A percentile compares a stretch with the other conserved stretches of the same genome.
Conservation (phyloP, 2,797 vertebrate species). For the Premnoplex brunnescens region DNA sequence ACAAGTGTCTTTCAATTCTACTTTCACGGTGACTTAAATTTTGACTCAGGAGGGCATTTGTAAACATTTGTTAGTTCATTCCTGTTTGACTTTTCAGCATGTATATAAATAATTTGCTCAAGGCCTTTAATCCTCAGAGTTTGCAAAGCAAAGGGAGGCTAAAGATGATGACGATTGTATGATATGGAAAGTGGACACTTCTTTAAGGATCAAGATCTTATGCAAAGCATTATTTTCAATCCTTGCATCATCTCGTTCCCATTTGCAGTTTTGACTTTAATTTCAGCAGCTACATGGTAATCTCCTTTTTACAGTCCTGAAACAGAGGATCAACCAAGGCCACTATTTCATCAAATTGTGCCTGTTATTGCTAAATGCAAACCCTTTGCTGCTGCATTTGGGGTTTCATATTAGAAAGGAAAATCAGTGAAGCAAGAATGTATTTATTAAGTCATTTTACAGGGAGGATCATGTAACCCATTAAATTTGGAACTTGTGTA, state of each 20-base stretch:
- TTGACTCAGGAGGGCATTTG: background rate
- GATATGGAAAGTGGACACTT: background rate
- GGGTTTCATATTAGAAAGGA: background rate
- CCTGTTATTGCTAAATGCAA: background rate
- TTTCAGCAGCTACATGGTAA: background rate
- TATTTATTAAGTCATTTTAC: background rate
- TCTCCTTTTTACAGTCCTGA: background rate
- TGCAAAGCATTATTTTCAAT: background rate
- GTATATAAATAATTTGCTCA: background rate
- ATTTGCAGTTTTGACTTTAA: background rate
- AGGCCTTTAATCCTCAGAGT: background rate
- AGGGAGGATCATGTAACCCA: background rate
- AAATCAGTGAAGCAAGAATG: background rate
- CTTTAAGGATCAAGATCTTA: background rate
- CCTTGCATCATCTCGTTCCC: background rate
- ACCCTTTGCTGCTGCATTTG: background rate
- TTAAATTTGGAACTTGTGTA: background rate
- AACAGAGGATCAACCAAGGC: background rate
- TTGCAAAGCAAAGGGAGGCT: background rate
- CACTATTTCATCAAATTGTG: background rate
- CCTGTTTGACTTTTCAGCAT: background rate
- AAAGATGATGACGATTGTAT: background rate
- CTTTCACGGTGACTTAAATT: background rate
- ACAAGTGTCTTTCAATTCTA: rapidly evolving
- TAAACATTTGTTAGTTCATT: background rate